Evolutionary conservation across 2,113 vertebrate species (phyloP).

Genomic region (Acinonyx jubatus): DNA sequence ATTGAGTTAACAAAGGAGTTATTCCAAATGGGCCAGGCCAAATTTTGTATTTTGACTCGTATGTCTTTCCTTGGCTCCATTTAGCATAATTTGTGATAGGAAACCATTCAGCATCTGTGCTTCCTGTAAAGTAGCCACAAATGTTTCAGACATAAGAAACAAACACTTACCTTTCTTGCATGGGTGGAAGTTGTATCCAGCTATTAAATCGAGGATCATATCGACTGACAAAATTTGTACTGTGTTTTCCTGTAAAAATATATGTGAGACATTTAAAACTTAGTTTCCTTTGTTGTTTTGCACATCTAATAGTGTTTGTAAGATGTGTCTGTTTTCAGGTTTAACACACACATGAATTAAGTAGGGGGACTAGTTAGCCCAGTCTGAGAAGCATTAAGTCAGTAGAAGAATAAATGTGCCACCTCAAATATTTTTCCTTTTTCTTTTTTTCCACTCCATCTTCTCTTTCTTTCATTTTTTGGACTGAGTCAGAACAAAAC

Average conservation of each 20-base stretch:
- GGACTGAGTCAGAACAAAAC: conserved; percentile 20
- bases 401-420: background rate
- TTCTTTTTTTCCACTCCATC: background rate
- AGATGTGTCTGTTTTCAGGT: background rate
- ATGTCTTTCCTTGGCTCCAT: background rate
- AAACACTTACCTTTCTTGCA: conserved; percentile 97
- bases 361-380: background rate
- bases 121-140: conserved; percentile 32
- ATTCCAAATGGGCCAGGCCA: background rate
- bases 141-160: conserved; percentile 52
- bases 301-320: background rate
- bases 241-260: conserved; percentile 96
- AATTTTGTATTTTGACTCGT: background rate
- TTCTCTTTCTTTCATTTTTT: background rate
- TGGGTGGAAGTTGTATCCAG: conserved; percentile 99
- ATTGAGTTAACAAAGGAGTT: background rate
- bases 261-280: conserved; percentile 82
- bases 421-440: background rate
- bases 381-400: background rate
- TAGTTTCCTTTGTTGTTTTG: background rate
- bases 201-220: conserved; percentile 99
- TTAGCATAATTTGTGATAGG: background rate
- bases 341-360: background rate
- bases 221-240: conserved; percentile 99
- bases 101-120: conserved; percentile 51